phyloP scores from a whole-genome alignment of 2,888 invertebrate genomes.

The Pollenia amentaria region DNA sequence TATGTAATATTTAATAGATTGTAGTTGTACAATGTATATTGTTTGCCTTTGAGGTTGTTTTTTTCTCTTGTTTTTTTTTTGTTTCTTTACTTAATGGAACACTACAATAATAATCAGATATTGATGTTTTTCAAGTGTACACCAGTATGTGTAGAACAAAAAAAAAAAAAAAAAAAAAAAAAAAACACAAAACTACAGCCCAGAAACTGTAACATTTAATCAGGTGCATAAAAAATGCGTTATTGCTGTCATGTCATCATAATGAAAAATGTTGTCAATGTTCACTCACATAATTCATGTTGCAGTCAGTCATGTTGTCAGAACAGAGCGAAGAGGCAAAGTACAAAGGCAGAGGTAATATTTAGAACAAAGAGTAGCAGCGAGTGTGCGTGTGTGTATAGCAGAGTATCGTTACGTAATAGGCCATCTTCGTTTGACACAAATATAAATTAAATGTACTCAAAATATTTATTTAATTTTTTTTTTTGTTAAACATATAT shows the following conservation, averaged over 20 bases:
- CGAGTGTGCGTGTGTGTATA: neutral
- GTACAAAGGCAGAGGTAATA: neutral
- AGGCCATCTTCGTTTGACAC: slow-evolving; percentile 65
- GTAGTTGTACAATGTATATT: slow-evolving; percentile 29
- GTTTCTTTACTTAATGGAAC: slow-evolving; percentile 17
- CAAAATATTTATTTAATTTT: neutral
- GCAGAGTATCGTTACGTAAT: slow-evolving; percentile 62
- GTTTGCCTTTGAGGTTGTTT: slow-evolving; percentile 56
- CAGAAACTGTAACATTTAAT: slow-evolving; percentile 65
- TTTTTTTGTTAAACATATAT: slow-evolving; percentile 9
- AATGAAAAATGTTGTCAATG: slow-evolving; percentile 49
- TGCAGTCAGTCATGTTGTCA: slow-evolving; percentile 30
- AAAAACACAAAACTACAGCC: neutral
- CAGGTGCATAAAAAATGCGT: slow-evolving; percentile 70
- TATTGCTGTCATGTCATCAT: slow-evolving; percentile 62
- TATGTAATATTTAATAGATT: slow-evolving; percentile 50
- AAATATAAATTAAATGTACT: slow-evolving; percentile 68
- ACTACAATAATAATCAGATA: slow-evolving; percentile 50
- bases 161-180: too few relatives aligned
- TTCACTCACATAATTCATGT: slow-evolving; percentile 14
- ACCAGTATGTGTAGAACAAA: neutral
- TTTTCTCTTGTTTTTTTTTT: neutral
- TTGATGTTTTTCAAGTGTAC: slow-evolving; percentile 53
- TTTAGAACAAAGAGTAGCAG: slow-evolving; percentile 17
- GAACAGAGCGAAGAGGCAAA: neutral